These are phyloP conservation scores for Pseudeuparius sepicola DNA, from an alignment of 2,888 invertebrate genomes.

Conservation along the genomic window DNA sequence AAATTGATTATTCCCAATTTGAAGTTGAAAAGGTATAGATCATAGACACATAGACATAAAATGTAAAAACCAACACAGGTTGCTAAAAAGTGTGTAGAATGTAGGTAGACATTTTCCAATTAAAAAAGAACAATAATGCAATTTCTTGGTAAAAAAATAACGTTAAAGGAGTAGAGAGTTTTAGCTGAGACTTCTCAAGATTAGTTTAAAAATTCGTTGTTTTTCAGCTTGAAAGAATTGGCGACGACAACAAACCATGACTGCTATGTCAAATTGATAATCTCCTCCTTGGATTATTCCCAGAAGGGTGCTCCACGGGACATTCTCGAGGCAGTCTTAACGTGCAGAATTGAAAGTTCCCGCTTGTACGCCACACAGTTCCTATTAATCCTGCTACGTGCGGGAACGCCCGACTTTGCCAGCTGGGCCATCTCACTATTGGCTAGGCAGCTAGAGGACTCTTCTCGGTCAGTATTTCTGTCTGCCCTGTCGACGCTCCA, in stretches of 20 bases:
- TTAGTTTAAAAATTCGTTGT: constrained; percentile 6
- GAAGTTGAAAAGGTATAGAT: no score
- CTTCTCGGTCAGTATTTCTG: constrained; percentile 59
- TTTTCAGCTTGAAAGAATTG: constrained; percentile 63
- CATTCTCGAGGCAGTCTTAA: constrained; percentile 41
- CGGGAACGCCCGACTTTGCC: constrained; percentile 62
- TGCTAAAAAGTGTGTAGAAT: no score
- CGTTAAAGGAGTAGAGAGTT: no score
- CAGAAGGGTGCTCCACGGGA: constrained; percentile 58
- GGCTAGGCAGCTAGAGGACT: constrained; percentile 76
- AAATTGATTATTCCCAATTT: no score
- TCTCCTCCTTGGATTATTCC: constrained; percentile 84
- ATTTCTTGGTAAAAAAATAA: no score
- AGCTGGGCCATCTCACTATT: constrained; percentile 82
- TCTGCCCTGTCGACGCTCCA: constrained; percentile 76
- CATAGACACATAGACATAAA: no score
- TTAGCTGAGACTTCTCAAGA: no score
- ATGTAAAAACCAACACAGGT: no score
- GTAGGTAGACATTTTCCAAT: no score
- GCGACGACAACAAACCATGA: constrained; percentile 77
- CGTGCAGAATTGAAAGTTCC: constrained; percentile 48
- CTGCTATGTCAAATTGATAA: constrained; percentile 86
- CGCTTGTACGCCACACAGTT: constrained; percentile 88
- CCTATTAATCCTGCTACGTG: constrained; percentile 74
- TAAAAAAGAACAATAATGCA: no score